Conservation (phyloP, 2,113 vertebrate species). For the Dolichallabes microphthalmus region DNA sequence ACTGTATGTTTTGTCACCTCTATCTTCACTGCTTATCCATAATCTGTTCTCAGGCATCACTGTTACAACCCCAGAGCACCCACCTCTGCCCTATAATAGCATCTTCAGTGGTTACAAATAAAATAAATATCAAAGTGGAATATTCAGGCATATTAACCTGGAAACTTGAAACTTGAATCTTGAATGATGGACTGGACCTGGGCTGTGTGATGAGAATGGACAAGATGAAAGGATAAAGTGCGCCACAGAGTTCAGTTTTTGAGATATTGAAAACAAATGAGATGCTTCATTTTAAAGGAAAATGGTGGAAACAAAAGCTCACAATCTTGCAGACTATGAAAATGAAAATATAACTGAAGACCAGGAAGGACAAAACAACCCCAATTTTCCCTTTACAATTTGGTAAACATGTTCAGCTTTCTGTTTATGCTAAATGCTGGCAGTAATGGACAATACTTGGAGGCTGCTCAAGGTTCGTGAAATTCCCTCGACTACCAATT, state of each 20-base stretch:
- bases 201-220: neutral
- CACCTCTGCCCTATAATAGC: neutral
- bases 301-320: too few relatives aligned
- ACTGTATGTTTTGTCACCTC: neutral
- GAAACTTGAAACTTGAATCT: neutral
- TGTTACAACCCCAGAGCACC: neutral
- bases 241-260: neutral
- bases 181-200: neutral
- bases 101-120: neutral
- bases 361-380: too few relatives aligned
- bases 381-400: too few relatives aligned
- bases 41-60: neutral
- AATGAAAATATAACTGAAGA: too few relatives aligned
- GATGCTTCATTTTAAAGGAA: too few relatives aligned
- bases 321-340: too few relatives aligned
- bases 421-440: too few relatives aligned
- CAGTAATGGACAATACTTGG: too few relatives aligned
- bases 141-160: neutral
- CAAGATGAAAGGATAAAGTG: neutral
- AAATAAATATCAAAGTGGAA: neutral
- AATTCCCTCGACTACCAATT: too few relatives aligned
- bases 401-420: too few relatives aligned
- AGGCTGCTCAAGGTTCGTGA: too few relatives aligned
- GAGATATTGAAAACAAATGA: neutral
- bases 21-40: neutral